A percentile compares a stretch with the other conserved stretches of the same genome.
These are phyloP conservation scores for Eilema caniola DNA, from an alignment of 2,888 invertebrate species.

Conservation along the genomic window DNA sequence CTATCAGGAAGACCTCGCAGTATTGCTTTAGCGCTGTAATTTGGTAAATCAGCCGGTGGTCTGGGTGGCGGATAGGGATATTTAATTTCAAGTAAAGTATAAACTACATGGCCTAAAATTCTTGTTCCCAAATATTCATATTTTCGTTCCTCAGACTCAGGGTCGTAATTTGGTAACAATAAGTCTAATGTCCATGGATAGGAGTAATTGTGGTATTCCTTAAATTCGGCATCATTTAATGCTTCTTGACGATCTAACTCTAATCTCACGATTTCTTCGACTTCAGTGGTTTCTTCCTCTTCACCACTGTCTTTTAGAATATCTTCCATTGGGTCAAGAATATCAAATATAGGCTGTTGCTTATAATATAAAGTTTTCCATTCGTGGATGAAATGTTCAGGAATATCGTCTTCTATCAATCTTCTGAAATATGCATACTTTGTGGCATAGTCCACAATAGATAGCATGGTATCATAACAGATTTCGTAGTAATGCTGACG, in stretches of 20 bases:
- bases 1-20: constrained; percentile 79
- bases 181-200: constrained; percentile 85
- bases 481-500: constrained; percentile 79
- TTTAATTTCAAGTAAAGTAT: constrained; percentile 81
- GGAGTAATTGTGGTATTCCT: constrained; percentile 84
- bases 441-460: constrained; percentile 85
- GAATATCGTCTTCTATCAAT: constrained; percentile 75
- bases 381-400: constrained; percentile 81
- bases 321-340: constrained; percentile 75
- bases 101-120: constrained; percentile 84
- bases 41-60: constrained; percentile 71
- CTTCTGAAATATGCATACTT: constrained; percentile 82
- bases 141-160: constrained; percentile 76
- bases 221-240: constrained; percentile 85
- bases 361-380: constrained; percentile 87
- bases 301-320: constrained; percentile 64
- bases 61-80: constrained; percentile 75
- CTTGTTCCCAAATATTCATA: constrained; percentile 76
- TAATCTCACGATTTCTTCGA: constrained; percentile 76
- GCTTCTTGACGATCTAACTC: constrained; percentile 85
- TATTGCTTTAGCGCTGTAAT: constrained; percentile 72
- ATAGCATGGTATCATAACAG: constrained; percentile 84
- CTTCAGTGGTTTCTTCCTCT: constrained; percentile 65
- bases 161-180: constrained; percentile 75
- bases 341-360: constrained; percentile 85